These are phyloP conservation scores for Dryocosmus kuriphilus DNA, from an alignment of 2,888 invertebrate species.

Conservation along the genomic window DNA sequence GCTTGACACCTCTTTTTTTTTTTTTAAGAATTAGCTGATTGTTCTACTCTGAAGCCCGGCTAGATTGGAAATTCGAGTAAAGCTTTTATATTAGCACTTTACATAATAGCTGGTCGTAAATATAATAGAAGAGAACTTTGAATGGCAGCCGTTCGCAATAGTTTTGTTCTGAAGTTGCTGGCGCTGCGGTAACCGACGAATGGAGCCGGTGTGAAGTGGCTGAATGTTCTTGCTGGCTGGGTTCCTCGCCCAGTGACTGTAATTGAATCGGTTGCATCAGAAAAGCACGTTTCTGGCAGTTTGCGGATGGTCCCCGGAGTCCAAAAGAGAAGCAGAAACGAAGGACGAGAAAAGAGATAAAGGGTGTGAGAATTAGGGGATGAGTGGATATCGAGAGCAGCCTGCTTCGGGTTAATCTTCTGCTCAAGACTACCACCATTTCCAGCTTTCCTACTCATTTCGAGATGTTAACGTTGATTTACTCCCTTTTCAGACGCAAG, in stretches of 20 bases:
- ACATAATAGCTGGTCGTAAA: conserved; percentile 29
- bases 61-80: conserved; percentile 6
- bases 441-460: conserved; percentile 13
- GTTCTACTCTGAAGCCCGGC: background rate
- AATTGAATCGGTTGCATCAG: conserved; percentile 39
- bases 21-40: conserved; percentile 10
- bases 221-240: conserved; percentile 36
- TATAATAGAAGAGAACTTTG: conserved; percentile 29
- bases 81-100: conserved; percentile 27
- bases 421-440: conserved; percentile 8
- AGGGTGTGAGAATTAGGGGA: conserved; percentile 27
- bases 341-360: conserved; percentile 38
- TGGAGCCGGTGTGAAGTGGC: conserved; percentile 34
- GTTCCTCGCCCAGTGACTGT: conserved; percentile 34
- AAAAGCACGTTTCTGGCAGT: conserved; percentile 39
- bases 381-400: conserved; percentile 38
- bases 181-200: conserved; percentile 33
- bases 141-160: conserved; percentile 28
- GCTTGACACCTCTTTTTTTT: background rate
- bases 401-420: conserved; percentile 14
- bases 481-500: background rate
- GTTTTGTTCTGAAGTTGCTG: conserved; percentile 37
- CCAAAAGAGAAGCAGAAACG: conserved; percentile 16
- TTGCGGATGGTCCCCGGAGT: conserved; percentile 29
- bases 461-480: conserved; percentile 9